Evolutionary conservation across 2,888 invertebrate genomes (phyloP), one percentile per base, ranked within the genome.

Genomic region (Hydroisotoma schaefferi): DNA sequence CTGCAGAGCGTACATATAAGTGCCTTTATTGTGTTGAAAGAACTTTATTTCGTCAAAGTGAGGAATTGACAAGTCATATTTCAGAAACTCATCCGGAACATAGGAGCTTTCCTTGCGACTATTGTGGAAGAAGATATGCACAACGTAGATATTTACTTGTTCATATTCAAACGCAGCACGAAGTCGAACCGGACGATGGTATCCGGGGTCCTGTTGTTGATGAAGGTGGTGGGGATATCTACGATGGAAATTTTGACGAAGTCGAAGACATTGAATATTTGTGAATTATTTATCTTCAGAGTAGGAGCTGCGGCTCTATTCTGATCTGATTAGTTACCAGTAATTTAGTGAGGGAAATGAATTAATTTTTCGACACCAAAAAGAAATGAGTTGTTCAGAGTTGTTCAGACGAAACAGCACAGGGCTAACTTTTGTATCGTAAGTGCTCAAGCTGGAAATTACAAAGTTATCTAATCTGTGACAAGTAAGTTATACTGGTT

Each of bases 131-230:
- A 20, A 33, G 52, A 22, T 52, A 37, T 37, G 52, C 52, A 15
- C 52, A 52, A 20, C 33, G 37, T 20, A 33, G 52, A 27, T 49
- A 49, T 27, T 49, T 49, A 18, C 26, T 49, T 18, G n/a, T 49
- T 27, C 49, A 49, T 18, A 49, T 49, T 52, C 52, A 37, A 37
- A 37, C 33, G 18, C 33, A 52, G 22, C 52, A 52, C 22, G 52
- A n/a, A 18, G 15, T 49, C 18, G 49, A 49, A 27, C 18, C 49
- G 3, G 28, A 8, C 15, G 3, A 10, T 5, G 49, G 15, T 22
- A 46, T 18, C 15, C 4, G 20, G 20, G 6, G 6, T 25, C 46
- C 46, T 12, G 25, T 22, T 5, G 25, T 12, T 23, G 15, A 6
- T 5, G 3, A 23, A 23, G 6, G 46, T 4, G 46, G 25, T 18